These are phyloP conservation scores for Microcebus tavaratra DNA, from an alignment of 2,113 vertebrate species.

Conservation along the genomic window DNA sequence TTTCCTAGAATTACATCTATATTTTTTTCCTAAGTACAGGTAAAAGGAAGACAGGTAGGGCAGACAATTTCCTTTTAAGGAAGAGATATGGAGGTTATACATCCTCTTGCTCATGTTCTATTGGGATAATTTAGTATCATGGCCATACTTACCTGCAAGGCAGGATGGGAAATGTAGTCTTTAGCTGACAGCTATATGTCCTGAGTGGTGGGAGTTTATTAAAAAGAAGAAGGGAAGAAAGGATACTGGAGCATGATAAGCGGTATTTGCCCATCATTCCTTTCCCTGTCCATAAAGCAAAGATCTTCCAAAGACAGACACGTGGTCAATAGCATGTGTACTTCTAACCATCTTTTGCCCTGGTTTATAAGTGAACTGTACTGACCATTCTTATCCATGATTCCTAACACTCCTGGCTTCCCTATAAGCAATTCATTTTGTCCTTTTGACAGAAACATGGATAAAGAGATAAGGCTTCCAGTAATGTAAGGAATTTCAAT, in stretches of 20 bases:
- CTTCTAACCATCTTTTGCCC: not conserved
- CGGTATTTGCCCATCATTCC: constrained; percentile 1
- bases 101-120: constrained; percentile 2
- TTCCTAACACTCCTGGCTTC: not conserved
- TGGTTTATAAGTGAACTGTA: not conserved
- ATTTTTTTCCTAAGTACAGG: constrained; percentile 18
- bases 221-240: not conserved
- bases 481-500: not conserved
- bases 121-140: not conserved
- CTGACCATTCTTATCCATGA: not conserved
- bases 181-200: not conserved
- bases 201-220: not conserved
- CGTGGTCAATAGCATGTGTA: not conserved
- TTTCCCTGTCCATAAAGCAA: not conserved
- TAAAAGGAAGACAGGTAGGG: not conserved
- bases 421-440: not conserved
- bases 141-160: not conserved
- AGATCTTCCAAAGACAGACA: not conserved
- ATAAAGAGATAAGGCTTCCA: not conserved
- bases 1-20: not conserved
- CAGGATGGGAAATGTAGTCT: not conserved
- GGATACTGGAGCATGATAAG: not conserved
- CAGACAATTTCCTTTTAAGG: not conserved
- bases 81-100: not conserved
- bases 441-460: not conserved